A percentile compares a stretch with the other conserved stretches of the same genome.
Conservation (phyloP, 2,888 invertebrate species). For the Drosophila nr. perissopoda region DNA sequence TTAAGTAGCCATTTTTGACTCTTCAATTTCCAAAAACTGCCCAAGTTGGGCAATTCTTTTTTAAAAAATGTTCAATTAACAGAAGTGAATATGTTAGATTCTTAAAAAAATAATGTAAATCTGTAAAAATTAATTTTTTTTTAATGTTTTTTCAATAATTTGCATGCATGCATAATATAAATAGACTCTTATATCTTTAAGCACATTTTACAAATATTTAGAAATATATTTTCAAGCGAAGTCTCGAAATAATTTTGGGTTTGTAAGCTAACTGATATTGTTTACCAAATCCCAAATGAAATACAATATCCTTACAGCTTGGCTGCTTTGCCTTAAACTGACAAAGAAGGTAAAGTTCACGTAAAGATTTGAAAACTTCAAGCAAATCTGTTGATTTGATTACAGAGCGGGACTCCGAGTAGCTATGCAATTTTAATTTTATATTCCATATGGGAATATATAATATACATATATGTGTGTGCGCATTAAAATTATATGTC, state of each 20-base stretch:
- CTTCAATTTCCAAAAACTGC: not conserved
- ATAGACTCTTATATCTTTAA: not conserved
- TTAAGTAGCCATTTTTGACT: not conserved
- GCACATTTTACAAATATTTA: not conserved
- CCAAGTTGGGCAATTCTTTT: not conserved
- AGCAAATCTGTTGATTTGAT: constrained; percentile 56
- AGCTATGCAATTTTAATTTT: constrained; percentile 72
- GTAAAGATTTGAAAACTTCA: constrained; percentile 33
- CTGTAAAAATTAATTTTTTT: not conserved
- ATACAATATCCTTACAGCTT: constrained; percentile 8
- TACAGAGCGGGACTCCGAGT: constrained; percentile 29
- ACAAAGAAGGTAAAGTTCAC: constrained; percentile 22
- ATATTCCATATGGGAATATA: constrained; percentile 41
- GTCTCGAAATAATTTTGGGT: not conserved
- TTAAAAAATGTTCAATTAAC: not conserved
- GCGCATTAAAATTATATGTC: constrained; percentile 58
- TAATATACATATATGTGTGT: constrained; percentile 10
- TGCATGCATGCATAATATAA: not conserved
- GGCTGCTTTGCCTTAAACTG: constrained; percentile 5
- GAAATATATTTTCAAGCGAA: not conserved
- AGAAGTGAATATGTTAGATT: not conserved
- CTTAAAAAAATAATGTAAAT: not conserved
- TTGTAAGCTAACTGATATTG: not conserved
- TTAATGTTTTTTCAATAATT: not conserved
- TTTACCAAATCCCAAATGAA: not conserved